Evolutionary conservation across 2,888 invertebrate species (phyloP).

Genomic region (Yponomeuta plumbellus): DNA sequence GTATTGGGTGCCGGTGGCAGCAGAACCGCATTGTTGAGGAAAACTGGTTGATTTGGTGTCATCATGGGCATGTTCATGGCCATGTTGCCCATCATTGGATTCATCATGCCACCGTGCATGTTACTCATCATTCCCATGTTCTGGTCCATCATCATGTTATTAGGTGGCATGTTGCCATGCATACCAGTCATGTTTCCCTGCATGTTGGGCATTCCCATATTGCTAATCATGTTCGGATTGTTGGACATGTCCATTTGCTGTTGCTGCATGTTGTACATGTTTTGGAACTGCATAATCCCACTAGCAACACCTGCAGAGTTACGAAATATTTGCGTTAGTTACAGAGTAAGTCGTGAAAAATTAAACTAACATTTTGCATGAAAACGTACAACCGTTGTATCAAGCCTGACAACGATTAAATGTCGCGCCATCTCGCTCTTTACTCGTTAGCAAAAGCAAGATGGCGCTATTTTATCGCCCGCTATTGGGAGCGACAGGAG

Average conservation of each 20-base stretch:
- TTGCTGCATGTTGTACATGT: conserved; percentile 27
- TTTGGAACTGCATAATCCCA: conserved; percentile 13
- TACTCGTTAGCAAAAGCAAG: no score
- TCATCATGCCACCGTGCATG: conserved; percentile 77
- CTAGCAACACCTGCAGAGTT: conserved; percentile 11
- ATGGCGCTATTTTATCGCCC: no score
- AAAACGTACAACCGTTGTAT: no score
- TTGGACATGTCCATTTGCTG: conserved; percentile 36
- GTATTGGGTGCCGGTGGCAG: conserved; percentile 90
- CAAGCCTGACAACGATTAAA: no score
- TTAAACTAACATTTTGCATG: no score
- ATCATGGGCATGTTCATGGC: conserved; percentile 37
- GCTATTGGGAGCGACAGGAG: no score
- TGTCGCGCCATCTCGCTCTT: no score
- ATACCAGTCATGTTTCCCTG: neutral
- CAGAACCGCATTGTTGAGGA: conserved; percentile 84
- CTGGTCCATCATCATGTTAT: conserved; percentile 50
- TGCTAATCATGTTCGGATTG: conserved; percentile 24
- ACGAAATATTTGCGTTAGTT: neutral
- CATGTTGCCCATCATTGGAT: conserved; percentile 29
- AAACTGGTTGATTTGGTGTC: conserved; percentile 41
- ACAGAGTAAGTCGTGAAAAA: neutral
- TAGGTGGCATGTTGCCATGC: conserved; percentile 39
- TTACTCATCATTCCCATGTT: conserved; percentile 41
- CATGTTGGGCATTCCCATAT: conserved; percentile 25